Percentiles rank a stretch among this genome's conserved stretches.
These are phyloP conservation scores for Apodemus sylvaticus DNA, from an alignment of 2,113 vertebrate species.

Conservation along the genomic window DNA sequence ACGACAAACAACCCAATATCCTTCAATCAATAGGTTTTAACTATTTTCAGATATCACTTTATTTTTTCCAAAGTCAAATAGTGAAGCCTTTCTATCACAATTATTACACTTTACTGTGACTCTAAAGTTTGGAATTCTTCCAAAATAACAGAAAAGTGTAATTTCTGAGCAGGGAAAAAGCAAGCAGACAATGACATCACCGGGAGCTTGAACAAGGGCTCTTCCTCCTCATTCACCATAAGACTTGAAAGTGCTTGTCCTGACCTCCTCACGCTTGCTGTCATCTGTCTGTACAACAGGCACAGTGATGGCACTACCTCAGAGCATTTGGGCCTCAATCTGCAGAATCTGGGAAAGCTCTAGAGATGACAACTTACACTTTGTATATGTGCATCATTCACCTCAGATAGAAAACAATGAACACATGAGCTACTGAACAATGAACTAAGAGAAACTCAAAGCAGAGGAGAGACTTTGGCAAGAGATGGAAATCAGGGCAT, in stretches of 20 bases:
- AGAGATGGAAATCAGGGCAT: background rate
- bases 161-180: background rate
- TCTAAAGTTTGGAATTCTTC: background rate
- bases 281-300: background rate
- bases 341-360: background rate
- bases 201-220: background rate
- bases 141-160: background rate
- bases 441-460: too few species aligned
- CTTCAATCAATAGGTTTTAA: background rate
- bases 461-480: background rate
- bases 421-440: fast-evolving
- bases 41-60: background rate
- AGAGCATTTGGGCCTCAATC: background rate
- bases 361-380: fast-evolving
- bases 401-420: background rate
- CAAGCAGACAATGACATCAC: background rate
- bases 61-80: background rate
- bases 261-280: background rate
- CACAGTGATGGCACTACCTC: background rate
- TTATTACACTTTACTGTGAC: background rate
- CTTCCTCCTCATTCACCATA: background rate
- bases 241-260: too few species aligned
- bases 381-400: background rate
- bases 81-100: background rate
- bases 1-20: background rate